Base-by-base conservation (phyloP, 30 jellyfish, hydroid and myxozoan species). In the Chrysaora quinquecirrha region DNA sequence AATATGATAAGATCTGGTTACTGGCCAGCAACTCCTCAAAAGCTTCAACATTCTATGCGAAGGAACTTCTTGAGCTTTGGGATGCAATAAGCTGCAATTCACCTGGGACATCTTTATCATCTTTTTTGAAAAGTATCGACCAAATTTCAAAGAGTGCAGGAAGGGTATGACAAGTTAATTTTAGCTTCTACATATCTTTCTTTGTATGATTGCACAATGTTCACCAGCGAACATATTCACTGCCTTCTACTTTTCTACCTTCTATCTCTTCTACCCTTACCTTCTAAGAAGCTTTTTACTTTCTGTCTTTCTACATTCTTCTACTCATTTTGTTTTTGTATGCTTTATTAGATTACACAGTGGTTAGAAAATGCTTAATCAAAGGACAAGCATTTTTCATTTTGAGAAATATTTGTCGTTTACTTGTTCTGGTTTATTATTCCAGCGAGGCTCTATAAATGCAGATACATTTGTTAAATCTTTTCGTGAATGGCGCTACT, bases 1-100 rank as follows among this genome's bases (percentile, higher is more conserved):
- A 38, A 38, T 38, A 38, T 38, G 54, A 38, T 38, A 38, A 38
- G 54, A 38, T 38, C 54, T 14, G 54, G 54, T 38, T 38, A 38
- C 54, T 38, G 54, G 54, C 54, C 54, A 38, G 54, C 54, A 38
- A 38, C 54, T 38, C 54, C 54, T 38, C 54, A 38, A 38, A 38
- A 38, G 54, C 54, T 38, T 38, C 54, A 38, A 38, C 54, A 14
- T 38, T 38, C 54, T 38, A 38, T 38, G 54, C 54, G 14, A 38
- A 38, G 54, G 54, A 38, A 38, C 54, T 38, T 38, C 54, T 38
- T 38, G 54, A 38, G 54, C 54, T 38, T 38, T 38, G 54, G 54
- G 54, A 38, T 38, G 54, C 54, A 14, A 38, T 38, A 38, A 38
- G 54, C 14, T 38, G 54, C 54, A 38, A 38, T 38, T 38, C 54